Evolutionary conservation across 2,888 invertebrate genomes (phyloP), one percentile per base, ranked within the genome.

Genomic region (Drosophila recens): DNA sequence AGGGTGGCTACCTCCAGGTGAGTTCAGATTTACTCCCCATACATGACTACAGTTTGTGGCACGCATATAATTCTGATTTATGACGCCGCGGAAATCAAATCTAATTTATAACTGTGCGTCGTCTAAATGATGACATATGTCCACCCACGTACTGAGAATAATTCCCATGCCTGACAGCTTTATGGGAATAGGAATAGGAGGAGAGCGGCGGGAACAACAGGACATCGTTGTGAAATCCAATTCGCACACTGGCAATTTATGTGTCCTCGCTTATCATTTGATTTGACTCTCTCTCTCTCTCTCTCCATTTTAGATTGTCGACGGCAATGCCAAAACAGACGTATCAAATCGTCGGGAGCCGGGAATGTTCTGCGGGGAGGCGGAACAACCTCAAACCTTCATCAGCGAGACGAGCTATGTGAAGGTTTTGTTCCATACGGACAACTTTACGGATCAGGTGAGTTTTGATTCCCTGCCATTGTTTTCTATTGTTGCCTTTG

Each of bases 331-430:
- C 0, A 97, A 97, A 93, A 97, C 97, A 23, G 96, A 97, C 91
- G 96, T 97, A 38, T 97, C 96, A 68, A 97, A 97, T 93, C 94
- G 97, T 38, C 96, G 97, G 87, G 97, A 97, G 85, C 97, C 97
- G 0, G 98, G 98, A 3, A 95, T 97, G 89, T 98, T 97, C 93
- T 98, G 98, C 91, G 98, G 98, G 0, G 98, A 98, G 92, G 97
- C 97, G 54, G 98, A 98, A 90, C 97, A 98, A 89, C 97, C 97
- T 0, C 97, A 98, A 93, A 97, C 97, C 33, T 98, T 98, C 94
- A 98, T 98, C 93, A 98, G 97, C 58, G 98, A 98, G 93, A 98
- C 98, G 61, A 97, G 97, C 92, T 97, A 97, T 93, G 97, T 98
- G 66, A 97, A 97, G 92, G 96, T 98, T 73, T 95, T 97, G 78